Base-by-base conservation (phyloP, 92 coral and sea anemone species). In the Phenganax subtilis region DNA sequence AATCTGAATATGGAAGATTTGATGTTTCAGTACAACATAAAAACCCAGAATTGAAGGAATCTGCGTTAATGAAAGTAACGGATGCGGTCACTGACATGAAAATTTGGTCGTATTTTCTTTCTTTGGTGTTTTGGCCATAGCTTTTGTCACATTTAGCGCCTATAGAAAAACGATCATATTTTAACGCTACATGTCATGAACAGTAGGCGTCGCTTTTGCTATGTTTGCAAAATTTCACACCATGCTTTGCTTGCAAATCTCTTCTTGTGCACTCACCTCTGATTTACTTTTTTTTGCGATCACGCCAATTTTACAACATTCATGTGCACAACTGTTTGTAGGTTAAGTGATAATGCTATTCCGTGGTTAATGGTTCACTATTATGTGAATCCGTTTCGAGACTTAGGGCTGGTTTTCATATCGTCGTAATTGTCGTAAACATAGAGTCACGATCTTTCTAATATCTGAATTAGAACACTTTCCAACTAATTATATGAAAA, bases 231-330 rank as follows among this genome's bases (percentile, higher is more conserved):
- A 65, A 14, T 0, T 51, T 11, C 74, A 25, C 12, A 69, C 51
- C 74, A 30, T 25, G 65, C 27, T 1, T 25, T 59, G 27, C n/a
- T 59, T 59, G n/a, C 2, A 25, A 25, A 25, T 59, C 27, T 25
- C 65, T 59, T 14, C 6, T 1, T 12, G 54, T 37, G 51, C 44
- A 51, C 28, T 27, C 0, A 51, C 59, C 59, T 72, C 17, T 51
- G 57, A 3, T 17, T 47, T 51, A 72, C 30, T 83, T 55, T 84
- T 56, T 30, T 57, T 77, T 5, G 89, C 64, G 37, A 85, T 81
- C 12, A 84, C 90, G 57, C 90, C 96, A 77, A 77, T 70, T 81
- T 87, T 94, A 82, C 98, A 94, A 78, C 98, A 94, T 52, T 89
- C 96, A 52, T 94, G 98, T 55, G 90, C 93, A 76, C 98, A 94